These are phyloP conservation scores for Herpetotheres cachinnans DNA, from an alignment of 2,113 vertebrate genomes.

Conservation along the genomic window DNA sequence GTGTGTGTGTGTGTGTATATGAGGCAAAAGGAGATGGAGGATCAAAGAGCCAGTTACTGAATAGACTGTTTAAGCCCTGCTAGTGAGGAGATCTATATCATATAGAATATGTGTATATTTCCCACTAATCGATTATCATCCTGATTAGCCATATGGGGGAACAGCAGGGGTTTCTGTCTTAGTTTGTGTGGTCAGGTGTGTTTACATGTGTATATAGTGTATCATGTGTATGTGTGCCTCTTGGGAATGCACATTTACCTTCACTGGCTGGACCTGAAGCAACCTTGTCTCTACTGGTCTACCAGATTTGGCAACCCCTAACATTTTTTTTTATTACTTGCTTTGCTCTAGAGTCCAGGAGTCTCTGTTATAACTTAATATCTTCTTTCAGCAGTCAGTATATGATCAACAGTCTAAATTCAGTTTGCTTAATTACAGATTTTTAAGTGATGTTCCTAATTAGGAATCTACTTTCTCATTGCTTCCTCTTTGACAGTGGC, in stretches of 20 bases:
- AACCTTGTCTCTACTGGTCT: background rate
- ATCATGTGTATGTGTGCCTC: too few relatives aligned
- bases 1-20: background rate
- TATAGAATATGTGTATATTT: background rate
- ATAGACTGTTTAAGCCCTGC: background rate
- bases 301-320: background rate
- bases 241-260: background rate
- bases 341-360: background rate
- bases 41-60: background rate
- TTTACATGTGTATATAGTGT: background rate
- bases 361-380: background rate
- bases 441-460: background rate
- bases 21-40: background rate
- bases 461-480: background rate
- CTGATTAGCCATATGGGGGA: background rate
- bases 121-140: too few relatives aligned
- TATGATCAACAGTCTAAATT: background rate
- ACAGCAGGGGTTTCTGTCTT: background rate
- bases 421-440: background rate
- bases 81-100: fast-evolving
- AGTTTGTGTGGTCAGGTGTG: background rate
- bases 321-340: background rate
- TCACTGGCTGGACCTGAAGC: background rate
- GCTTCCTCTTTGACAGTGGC: background rate
- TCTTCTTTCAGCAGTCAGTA: background rate